Percentiles rank a stretch among this genome's conserved stretches.
Evolutionary conservation across 2,113 vertebrate genomes (phyloP).

Genomic region (Uria aalge): DNA sequence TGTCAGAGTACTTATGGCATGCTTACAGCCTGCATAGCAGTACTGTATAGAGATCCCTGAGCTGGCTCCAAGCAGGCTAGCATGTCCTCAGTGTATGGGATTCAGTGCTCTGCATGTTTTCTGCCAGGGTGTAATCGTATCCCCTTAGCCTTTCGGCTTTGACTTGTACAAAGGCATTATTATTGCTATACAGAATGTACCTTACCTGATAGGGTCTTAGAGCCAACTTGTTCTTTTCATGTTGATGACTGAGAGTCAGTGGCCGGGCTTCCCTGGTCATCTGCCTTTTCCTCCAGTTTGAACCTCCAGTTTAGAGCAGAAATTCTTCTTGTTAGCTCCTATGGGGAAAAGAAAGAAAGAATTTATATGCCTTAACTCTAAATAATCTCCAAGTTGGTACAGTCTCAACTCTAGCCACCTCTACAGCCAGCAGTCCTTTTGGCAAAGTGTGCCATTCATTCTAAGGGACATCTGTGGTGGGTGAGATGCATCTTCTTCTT

Average conservation of each 20-base stretch:
- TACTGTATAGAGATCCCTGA: background rate
- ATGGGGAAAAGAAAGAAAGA: background rate
- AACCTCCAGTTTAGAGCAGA: background rate
- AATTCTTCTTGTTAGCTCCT: background rate
- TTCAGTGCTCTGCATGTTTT: constrained; percentile 8
- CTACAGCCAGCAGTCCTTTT: background rate
- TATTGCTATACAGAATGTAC: constrained; percentile 36
- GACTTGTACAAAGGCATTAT: constrained; percentile 52
- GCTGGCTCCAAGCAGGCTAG: constrained; percentile 50
- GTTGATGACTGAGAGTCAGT: background rate
- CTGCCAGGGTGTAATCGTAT: constrained; percentile 45
- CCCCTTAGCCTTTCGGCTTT: background rate
- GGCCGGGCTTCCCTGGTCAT: background rate
- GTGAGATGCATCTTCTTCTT: background rate
- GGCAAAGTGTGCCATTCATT: background rate
- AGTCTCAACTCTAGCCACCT: background rate
- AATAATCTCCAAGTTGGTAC: background rate
- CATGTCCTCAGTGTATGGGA: background rate
- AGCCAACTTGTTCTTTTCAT: background rate
- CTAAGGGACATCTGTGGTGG: background rate
- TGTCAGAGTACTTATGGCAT: background rate
- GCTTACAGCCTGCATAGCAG: background rate
- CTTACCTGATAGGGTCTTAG: background rate
- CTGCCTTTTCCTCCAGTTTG: background rate
- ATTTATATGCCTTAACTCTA: background rate